Evolutionary conservation across 2,888 invertebrate species (phyloP).

Genomic region (Phania funesta): DNA sequence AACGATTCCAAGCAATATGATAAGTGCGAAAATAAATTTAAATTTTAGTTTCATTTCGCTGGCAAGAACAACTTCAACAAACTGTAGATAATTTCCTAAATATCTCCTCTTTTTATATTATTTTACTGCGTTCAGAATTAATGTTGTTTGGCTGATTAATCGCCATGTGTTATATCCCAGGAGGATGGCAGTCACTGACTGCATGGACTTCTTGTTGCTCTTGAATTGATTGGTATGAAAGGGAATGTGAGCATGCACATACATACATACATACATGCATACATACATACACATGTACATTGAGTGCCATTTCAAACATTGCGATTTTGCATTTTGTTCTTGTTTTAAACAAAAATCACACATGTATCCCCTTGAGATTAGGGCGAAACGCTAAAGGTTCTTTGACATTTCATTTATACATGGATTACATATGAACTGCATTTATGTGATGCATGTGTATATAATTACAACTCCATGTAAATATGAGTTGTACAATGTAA

Average conservation of each 20-base stretch:
- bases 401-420: slow-evolving; percentile 51
- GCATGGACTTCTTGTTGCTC: slow-evolving; percentile 52
- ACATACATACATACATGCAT: too few relatives aligned
- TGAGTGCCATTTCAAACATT: slow-evolving; percentile 12
- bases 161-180: slow-evolving; percentile 45
- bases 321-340: slow-evolving; percentile 46
- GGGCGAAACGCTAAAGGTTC: slow-evolving; percentile 45
- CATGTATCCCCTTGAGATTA: slow-evolving; percentile 46
- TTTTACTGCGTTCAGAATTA: neutral
- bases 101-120: slow-evolving; percentile 48
- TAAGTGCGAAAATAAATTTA: neutral
- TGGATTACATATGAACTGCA: neutral
- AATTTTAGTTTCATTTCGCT: slow-evolving; percentile 55
- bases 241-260: slow-evolving; percentile 29
- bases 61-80: neutral
- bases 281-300: too few relatives aligned
- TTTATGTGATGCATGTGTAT: neutral
- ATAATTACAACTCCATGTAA: too few relatives aligned
- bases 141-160: slow-evolving; percentile 22
- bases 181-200: slow-evolving; percentile 31
- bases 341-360: slow-evolving; percentile 25
- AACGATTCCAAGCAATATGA: slow-evolving; percentile 34
- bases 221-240: slow-evolving; percentile 48
- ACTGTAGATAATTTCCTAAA: slow-evolving; percentile 20
- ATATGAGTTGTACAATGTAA: too few relatives aligned